Evolutionary conservation across 2,797 vertebrate genomes (phyloP), one percentile per base, ranked within the genome.

Genomic region (Pygocentrus nattereri): DNA sequence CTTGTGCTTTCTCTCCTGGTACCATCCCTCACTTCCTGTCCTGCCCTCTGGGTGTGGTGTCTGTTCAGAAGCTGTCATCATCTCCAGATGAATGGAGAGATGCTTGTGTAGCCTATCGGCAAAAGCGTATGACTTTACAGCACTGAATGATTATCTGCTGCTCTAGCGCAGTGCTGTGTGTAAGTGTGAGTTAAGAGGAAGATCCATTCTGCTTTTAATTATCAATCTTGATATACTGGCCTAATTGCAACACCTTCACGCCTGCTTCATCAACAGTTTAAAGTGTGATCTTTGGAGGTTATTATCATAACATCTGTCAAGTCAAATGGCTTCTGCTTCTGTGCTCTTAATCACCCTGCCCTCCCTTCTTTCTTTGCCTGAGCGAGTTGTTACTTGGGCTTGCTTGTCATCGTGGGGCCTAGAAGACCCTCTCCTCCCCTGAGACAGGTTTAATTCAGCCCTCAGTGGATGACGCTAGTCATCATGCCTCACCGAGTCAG

Each of bases 401-500:
- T 74, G 62, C 85, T 83, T 85, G 74, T 83, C 67, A 76, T 67
- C 58, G 44, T 21, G 54, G 83, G 81, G 88, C 89, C 85, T 76
- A 12, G 19, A 30, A 25, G 71, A 82, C 23, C 54, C 31, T 49
- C 11, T 38, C 7, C 23, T 44, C 74, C 74, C 83, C 69, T 0
- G 76, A 85, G 68, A 31, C 41, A 16, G 58, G 68, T 12, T 5
- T 88, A 86, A 85, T 78, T 85, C 88, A 88, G 91, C 89, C 87
- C 1, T 25, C 85, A 82, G 61, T 80, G 49, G 41, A 64, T 23
- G 59, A 67, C 71, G 25, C 68, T 81, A 65, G 85, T 81, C 78
- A 77, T 64, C 23, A 78, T 86, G 85, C 87, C 87, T 87, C 84
- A 80, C 90, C 90, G 84, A 3, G 89, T 91, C 91, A 91, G 91